Evolutionary conservation across 1,140 invertebrate species (phyloP), one percentile per base, ranked within the genome.

Genomic region (Drosophila sturtevanti): DNA sequence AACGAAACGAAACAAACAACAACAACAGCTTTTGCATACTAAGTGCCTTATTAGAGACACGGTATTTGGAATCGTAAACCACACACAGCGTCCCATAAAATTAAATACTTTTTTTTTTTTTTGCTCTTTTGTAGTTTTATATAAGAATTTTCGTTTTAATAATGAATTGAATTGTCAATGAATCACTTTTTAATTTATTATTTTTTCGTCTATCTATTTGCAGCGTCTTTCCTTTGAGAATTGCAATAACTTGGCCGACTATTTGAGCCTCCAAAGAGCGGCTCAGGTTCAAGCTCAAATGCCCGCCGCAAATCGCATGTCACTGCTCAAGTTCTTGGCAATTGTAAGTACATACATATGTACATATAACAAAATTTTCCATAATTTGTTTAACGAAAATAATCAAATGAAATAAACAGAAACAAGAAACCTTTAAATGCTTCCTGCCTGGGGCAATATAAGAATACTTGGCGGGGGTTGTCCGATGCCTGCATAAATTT

Each of bases 241-340:
- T 76, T 91, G 85, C 66, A 68, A 73, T 55, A 90, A 91, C 75
- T 71, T 91, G 72, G 81, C 72, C 65, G 85, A 90, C 70, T 91
- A 89, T 85, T 90, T 91, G 71, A 78, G 68, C 55, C 68, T 74
- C 31, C 87, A 90, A 63, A 86, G 80, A 69, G 78, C 78, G 66
- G 76, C 61, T 16, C 84, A 77, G 72, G 75, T 71, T 0, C 80
- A 68, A 58, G 63, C 51, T 7, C 68, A 68, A 24, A 37, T 34
- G 52, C 58, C 31, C 79, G 41, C 68, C 75, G 68, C 18, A 68
- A 81, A 63, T 70, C 69, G 68, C 75, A 94, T 94, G 92, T 94
- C 94, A 12, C 84, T 95, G 69, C 92, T 95, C 34, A 94, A 95
- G 92, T 94, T 94, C 85, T 91, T 95, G 69, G 94, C 94, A 62